These are phyloP conservation scores for Hololepta plana DNA, from an alignment of 2,888 invertebrate species.

Conservation along the genomic window DNA sequence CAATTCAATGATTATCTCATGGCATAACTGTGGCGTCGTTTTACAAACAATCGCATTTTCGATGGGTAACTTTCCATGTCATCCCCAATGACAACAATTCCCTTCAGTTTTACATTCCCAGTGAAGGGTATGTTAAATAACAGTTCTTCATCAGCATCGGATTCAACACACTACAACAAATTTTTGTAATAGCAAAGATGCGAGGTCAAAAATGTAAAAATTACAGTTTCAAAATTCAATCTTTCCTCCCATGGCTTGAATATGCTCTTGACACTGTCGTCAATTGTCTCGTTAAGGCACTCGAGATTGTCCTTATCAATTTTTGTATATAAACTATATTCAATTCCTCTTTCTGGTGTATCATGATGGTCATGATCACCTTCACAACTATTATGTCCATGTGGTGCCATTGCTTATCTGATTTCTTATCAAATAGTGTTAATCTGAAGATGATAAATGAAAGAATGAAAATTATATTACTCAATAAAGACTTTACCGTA, in stretches of 20 bases:
- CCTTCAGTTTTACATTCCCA: conserved; percentile 88
- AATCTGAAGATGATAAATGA: too few species aligned
- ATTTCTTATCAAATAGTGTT: too few species aligned
- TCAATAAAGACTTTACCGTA: too few species aligned
- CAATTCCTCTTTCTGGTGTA: conserved; percentile 48
- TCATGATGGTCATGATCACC: conserved; percentile 44
- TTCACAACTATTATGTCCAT: conserved; percentile 39
- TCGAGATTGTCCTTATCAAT: conserved; percentile 75
- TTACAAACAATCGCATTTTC: conserved; percentile 67
- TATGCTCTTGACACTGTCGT: conserved; percentile 73
- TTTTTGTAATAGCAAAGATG: conserved; percentile 5
- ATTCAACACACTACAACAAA: conserved; percentile 68
- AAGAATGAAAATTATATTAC: too few species aligned
- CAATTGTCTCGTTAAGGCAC: conserved; percentile 77
- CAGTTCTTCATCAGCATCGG: conserved; percentile 91
- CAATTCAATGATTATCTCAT: too few species aligned
- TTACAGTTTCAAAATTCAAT: conserved; percentile 55
- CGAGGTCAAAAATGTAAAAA: conserved; percentile 11
- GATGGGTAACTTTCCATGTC: conserved; percentile 73
- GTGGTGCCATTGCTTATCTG: conserved; percentile 38
- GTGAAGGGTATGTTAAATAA: conserved; percentile 95
- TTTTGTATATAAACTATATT: conserved; percentile 75
- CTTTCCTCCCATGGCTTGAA: conserved; percentile 88
- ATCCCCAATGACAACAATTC: conserved; percentile 81
- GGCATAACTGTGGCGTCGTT: conserved; percentile 2